A percentile compares a stretch with the other conserved stretches of the same genome.
Conservation (phyloP, 1,140 invertebrate species). For the Papilio dardanus region DNA sequence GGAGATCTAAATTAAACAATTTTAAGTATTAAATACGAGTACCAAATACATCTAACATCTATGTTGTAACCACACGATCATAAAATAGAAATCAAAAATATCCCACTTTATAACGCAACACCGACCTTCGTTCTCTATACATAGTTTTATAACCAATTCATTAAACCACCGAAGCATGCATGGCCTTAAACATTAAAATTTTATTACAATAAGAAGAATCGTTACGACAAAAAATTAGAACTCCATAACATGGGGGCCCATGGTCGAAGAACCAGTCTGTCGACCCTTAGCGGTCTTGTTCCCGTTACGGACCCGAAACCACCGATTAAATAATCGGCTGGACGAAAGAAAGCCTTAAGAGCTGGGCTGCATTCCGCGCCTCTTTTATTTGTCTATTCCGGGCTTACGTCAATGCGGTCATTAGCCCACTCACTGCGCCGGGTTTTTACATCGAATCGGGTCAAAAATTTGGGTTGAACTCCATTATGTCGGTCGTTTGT, state of each 20-base stretch:
- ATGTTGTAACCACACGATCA: neutral
- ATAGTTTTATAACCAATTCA: conserved; percentile 20
- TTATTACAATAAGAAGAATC: conserved; percentile 32
- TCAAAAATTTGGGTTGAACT: conserved; percentile 78
- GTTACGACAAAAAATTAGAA: conserved; percentile 43
- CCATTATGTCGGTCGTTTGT: conserved; percentile 69
- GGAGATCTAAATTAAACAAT: neutral
- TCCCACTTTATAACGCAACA: neutral
- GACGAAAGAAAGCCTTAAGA: conserved; percentile 45
- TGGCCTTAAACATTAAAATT: conserved; percentile 14
- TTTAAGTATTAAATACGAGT: too few relatives aligned
- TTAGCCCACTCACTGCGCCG: conserved; percentile 56
- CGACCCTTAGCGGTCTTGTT: conserved; percentile 49
- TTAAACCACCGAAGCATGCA: conserved; percentile 16
- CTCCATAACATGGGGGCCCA: conserved; percentile 50
- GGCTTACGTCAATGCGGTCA: conserved; percentile 60
- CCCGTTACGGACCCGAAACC: conserved; percentile 54
- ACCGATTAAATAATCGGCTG: conserved; percentile 37
- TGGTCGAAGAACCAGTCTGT: conserved; percentile 46
- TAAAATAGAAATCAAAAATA: neutral
- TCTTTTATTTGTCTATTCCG: conserved; percentile 66
- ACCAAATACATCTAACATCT: neutral
- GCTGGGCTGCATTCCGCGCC: conserved; percentile 56
- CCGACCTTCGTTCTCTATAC: neutral
- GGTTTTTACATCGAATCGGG: conserved; percentile 71